Percentiles rank a stretch among this genome's conserved stretches.
phyloP scores from a whole-genome alignment of 2,113 vertebrate species.

The Takifugu bimaculatus region DNA sequence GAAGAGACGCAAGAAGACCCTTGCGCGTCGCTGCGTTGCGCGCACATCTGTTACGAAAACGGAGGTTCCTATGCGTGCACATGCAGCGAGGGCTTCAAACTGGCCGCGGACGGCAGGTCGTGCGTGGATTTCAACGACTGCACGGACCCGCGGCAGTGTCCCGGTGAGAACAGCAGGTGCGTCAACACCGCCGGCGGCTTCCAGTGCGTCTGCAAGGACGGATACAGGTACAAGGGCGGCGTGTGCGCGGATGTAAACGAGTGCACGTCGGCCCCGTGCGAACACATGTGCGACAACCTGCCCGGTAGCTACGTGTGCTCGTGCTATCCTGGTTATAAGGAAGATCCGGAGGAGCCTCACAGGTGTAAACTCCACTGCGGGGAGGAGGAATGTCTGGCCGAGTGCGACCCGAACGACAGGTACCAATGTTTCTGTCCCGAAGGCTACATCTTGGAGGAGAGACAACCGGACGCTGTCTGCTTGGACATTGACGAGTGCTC shows the following conservation, averaged over 20 bases:
- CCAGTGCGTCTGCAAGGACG: conserved; percentile 54
- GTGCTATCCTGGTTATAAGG: conserved; percentile 40
- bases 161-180: conserved; percentile 43
- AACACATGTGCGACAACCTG: conserved; percentile 53
- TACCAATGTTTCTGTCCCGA: conserved; percentile 60
- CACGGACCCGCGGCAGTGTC: conserved; percentile 47
- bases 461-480: rapidly evolving
- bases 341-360: background rate
- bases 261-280: conserved; percentile 62
- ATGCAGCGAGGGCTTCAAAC: conserved; percentile 48
- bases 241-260: conserved; percentile 65
- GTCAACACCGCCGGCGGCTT: conserved; percentile 44
- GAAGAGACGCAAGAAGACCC: conserved; percentile 6
- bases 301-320: conserved; percentile 57
- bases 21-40: conserved; percentile 41
- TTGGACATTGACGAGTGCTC: conserved; percentile 66
- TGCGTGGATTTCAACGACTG: conserved; percentile 64
- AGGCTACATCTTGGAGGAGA: conserved; percentile 47
- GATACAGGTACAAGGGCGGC: conserved; percentile 20
- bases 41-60: conserved; percentile 32
- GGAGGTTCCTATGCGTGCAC: conserved; percentile 22
- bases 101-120: conserved; percentile 41
- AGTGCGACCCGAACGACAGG: conserved; percentile 64
- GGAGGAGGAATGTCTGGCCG: conserved; percentile 37
- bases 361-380: conserved; percentile 57